Base-by-base conservation (phyloP, 2,888 invertebrate genomes). In the Argynnis bischoffii region DNA sequence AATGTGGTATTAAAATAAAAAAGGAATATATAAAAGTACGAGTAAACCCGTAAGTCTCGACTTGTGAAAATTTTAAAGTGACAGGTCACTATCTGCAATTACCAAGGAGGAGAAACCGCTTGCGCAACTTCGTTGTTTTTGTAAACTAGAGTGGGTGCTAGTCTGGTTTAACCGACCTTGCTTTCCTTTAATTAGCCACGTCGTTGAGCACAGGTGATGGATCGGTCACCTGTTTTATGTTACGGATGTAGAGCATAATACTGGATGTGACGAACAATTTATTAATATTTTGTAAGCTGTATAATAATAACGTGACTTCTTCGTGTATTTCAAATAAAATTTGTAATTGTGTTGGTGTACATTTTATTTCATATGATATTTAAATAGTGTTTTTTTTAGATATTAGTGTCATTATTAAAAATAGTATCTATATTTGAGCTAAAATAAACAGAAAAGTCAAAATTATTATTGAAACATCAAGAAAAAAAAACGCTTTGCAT, bases 141-240 rank as follows among this genome's bases (percentile, higher is more conserved):
- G 81, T 83, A 79, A 54, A 69, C 63, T 71, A 81, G 83, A 83
- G 87, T 88, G 85, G 87, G 87, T 83, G 85, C 78, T 84, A 80
- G 85, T 83, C 79, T 76, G 78, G 85, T 89, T 90, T 85, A 88
- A 65, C 82, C 84, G 87, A 88, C 91, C 91, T 92, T 91, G 91
- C 89, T 87, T 84, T 85, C 84, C 80, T 85, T 86, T 91, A 92
- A 92, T 91, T 91, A 91, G 83, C 80, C 86, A 84, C 84, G 81
- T 88, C 88, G 81, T 79, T 85, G 86, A 77, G 79, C 83, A 81
- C 80, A 74, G 75, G 82, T 91, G 91, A 92, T 92, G 90, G 90
- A 92, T 91, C 87, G 91, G 87, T 86, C 88, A 90, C 90, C 86
- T 88, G 88, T 83, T 82, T 72, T 69, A 67, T 66, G 70, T 74